Conservation (phyloP, 2,113 vertebrate species). For the Nanger granti region DNA sequence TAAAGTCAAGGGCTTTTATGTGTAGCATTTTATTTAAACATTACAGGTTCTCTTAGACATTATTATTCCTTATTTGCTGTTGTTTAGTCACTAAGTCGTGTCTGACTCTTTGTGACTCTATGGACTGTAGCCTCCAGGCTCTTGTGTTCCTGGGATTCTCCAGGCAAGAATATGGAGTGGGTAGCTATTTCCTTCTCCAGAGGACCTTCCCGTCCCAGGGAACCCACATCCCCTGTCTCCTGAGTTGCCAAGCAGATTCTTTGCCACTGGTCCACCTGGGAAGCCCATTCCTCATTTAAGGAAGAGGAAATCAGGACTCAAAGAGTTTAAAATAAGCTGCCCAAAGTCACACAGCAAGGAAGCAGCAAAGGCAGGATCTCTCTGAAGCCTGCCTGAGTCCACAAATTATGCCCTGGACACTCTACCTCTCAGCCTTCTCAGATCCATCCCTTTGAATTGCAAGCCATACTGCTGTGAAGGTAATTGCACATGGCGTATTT, state of each 20-base stretch:
- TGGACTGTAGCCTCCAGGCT: background rate
- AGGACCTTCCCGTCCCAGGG: background rate
- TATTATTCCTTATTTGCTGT: background rate
- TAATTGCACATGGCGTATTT: background rate
- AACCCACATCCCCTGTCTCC: background rate
- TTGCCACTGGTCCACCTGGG: background rate
- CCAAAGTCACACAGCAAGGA: background rate
- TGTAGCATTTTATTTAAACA: constrained; percentile 7
- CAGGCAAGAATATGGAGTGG: background rate
- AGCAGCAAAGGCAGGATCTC: background rate
- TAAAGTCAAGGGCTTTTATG: constrained; percentile 1
- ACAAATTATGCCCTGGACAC: background rate
- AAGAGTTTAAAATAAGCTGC: background rate
- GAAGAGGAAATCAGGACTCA: background rate
- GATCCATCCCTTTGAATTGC: background rate
- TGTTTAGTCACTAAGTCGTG: background rate
- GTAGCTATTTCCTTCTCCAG: background rate
- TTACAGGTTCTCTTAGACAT: background rate
- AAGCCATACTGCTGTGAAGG: background rate
- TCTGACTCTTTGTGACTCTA: background rate
- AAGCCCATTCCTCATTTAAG: background rate
- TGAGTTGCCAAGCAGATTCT: background rate
- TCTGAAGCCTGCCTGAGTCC: background rate
- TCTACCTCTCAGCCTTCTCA: background rate
- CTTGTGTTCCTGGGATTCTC: background rate